Base-by-base conservation (phyloP, 2,888 invertebrate genomes). In the Troides aeacus region DNA sequence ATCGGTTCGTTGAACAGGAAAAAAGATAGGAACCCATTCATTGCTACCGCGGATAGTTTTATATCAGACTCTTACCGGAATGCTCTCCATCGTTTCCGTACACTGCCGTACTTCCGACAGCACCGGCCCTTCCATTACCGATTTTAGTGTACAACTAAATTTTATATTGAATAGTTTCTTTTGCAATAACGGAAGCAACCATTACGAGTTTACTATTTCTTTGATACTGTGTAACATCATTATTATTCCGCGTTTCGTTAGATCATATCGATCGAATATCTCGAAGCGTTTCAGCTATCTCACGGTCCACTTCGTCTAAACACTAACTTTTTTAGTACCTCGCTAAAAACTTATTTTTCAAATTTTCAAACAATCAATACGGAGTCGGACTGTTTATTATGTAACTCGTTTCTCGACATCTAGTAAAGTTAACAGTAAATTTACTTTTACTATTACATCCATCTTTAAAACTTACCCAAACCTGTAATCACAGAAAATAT, bases 231-330 rank as follows among this genome's bases (percentile, higher is more conserved):
- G n/a, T 53, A 53, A 53, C n/a, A n/a, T 10, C n/a, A n/a, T n/a
- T 6, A n/a, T 53, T n/a, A n/a, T 53, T n/a, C 53, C n/a, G 53
- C n/a, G n/a, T 53, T 53, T n/a, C 53, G 53, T 53, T 18, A 53
- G 18, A n/a, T 53, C 18, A 53, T 7, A 18, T 53, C n/a, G 18
- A 53, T 53, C n/a, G 18, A 53, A 53, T 53, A 53, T n/a, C 53
- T n/a, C n/a, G n/a, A n/a, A 53, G n/a, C n/a, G 18, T 18, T 6
- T n/a, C 53, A 53, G 53, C 5, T 53, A 53, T n/a, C 24, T 3
- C 57, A 69, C 69, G 69, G 69, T 69, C 62, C 50, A 69, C 18
- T 66, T 66, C 62, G 21, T n/a, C 50, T 65, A 62, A 64, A 69
- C 64, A 21, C 1, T 36, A 17, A 21, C 21, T 57, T 50, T 69